Percentiles rank a stretch among this genome's conserved stretches.
Conservation (phyloP, 2,888 invertebrate species). For the Pemphredon lugubris region DNA sequence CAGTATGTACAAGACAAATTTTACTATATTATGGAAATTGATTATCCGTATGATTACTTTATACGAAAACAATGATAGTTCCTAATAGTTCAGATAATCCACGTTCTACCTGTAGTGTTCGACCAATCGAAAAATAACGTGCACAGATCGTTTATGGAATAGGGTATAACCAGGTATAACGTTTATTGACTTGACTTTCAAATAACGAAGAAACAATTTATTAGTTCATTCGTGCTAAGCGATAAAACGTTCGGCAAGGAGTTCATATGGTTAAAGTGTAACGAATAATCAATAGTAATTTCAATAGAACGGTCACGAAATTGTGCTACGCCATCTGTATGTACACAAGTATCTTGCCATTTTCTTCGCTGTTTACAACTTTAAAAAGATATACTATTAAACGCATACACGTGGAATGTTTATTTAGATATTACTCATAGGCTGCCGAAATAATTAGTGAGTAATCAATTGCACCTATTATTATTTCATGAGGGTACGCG, state of each 20-base stretch:
- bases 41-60: too few relatives aligned
- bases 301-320: conserved; percentile 40
- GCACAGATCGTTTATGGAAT: too few relatives aligned
- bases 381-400: conserved; percentile 30
- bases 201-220: too few relatives aligned
- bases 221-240: too few relatives aligned
- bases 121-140: conserved; percentile 12
- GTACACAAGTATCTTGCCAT: conserved; percentile 14
- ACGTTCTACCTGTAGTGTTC: neutral
- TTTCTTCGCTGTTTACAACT: conserved; percentile 41
- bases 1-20: too few relatives aligned
- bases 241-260: too few relatives aligned
- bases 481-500: conserved; percentile 25
- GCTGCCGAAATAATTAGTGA: conserved; percentile 25
- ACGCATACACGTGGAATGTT: conserved; percentile 31
- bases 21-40: too few relatives aligned
- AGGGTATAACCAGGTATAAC: too few relatives aligned
- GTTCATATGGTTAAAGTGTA: conserved; percentile 3
- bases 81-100: too few relatives aligned
- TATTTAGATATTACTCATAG: conserved; percentile 43
- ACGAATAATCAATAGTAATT: conserved; percentile 19
- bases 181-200: too few relatives aligned
- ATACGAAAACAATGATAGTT: too few relatives aligned
- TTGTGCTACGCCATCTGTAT: conserved; percentile 34
- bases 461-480: conserved; percentile 12